Base-by-base conservation (phyloP, 2,888 invertebrate genomes). In the Nomada ferruginata region DNA sequence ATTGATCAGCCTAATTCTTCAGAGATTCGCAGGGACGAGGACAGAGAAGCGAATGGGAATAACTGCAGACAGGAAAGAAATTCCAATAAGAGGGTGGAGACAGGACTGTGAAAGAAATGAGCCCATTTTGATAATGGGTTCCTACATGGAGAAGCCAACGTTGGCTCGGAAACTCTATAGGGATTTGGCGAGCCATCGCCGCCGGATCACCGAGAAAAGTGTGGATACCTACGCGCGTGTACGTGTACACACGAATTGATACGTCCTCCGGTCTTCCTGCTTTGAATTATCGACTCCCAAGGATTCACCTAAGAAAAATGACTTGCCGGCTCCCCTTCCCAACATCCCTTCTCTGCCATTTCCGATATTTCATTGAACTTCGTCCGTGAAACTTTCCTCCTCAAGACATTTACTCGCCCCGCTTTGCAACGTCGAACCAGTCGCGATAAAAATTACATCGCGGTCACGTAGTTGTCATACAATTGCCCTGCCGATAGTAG, bases 41-140 rank as follows among this genome's bases (percentile, higher is more conserved):
- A 57, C 20, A 20, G 59, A 53, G 42, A 74, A 68, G 85, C 68
- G 83, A 84, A 82, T 74, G 81, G 79, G 83, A 86, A 84, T 86
- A 85, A 89, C 80, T 79, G 77, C 68, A 66, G 85, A 88, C 85
- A 82, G 85, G 79, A 81, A 84, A 88, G 87, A 89, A 90, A 90
- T 91, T 88, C 90, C 89, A 91, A 90, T 92, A 90, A 85, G 85
- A 86, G 88, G 89, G 87, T 86, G 89, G 89, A 83, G 86, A 89
- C 88, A 89, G 84, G 85, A 70, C 83, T 59, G 85, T 85, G 85
- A 90, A 91, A 90, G 90, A 92, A 93, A 92, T 89, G 89, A 92
- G 90, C 90, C 92, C 92, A 93, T 93, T 93, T 92, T 92, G 92
- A 92, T 93, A 93, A 93, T 93, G 91, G 92, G 85, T 88, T 87